These are phyloP conservation scores for Ormia ochracea DNA, from an alignment of 2,888 invertebrate genomes.

Conservation along the genomic window DNA sequence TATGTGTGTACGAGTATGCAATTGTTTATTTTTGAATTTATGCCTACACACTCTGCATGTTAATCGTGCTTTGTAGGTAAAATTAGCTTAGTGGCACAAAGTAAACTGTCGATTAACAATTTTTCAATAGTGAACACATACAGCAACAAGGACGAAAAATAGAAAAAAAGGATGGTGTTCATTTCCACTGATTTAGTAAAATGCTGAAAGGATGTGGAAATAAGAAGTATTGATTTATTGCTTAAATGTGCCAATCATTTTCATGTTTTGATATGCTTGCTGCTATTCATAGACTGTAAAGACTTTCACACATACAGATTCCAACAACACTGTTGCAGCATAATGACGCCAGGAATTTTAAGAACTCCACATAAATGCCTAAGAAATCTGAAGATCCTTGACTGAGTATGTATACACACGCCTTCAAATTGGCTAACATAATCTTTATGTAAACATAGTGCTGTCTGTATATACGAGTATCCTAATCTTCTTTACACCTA, in stretches of 20 bases:
- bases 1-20: slow-evolving; percentile 5
- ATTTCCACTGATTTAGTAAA: background rate
- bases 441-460: too few species aligned
- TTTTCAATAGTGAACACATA: slow-evolving; percentile 49
- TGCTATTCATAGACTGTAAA: slow-evolving; percentile 44
- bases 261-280: slow-evolving; percentile 8
- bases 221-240: background rate
- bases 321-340: background rate
- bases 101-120: slow-evolving; percentile 54
- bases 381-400: background rate
- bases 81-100: slow-evolving; percentile 34
- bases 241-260: slow-evolving; percentile 20
- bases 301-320: background rate
- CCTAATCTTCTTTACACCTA: too few species aligned
- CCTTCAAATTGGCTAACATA: too few species aligned
- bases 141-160: background rate
- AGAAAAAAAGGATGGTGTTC: background rate
- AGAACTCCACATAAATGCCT: too few species aligned
- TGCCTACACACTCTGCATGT: background rate
- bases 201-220: background rate
- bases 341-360: too few species aligned
- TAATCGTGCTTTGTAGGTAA: slow-evolving; percentile 12
- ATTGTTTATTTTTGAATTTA: background rate
- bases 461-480: too few species aligned
- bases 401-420: too few species aligned